Evolutionary conservation across 1,140 invertebrate species (phyloP).

Genomic region (Hyposmocoma kahamanoa): DNA sequence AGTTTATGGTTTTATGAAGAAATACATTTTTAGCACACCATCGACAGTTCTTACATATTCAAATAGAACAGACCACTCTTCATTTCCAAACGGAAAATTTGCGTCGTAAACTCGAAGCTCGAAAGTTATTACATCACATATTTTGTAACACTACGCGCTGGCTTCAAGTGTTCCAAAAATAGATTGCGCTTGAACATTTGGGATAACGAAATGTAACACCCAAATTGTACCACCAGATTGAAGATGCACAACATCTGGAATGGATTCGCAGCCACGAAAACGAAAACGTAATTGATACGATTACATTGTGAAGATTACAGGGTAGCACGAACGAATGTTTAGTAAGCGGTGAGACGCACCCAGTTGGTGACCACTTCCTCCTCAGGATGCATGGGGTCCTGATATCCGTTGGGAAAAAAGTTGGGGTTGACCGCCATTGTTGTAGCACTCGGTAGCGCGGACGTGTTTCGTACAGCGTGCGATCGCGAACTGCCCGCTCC

Average conservation of each 20-base stretch:
- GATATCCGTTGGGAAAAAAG: slow-evolving; percentile 68
- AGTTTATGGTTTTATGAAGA: no score
- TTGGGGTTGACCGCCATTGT: slow-evolving; percentile 64
- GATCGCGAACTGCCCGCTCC: slow-evolving; percentile 63
- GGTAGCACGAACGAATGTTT: not conserved
- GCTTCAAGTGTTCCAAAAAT: slow-evolving; percentile 42
- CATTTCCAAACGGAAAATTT: slow-evolving; percentile 22
- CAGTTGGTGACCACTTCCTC: slow-evolving; percentile 65
- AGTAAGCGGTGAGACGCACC: slow-evolving; percentile 38
- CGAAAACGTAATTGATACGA: no score
- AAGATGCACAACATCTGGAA: slow-evolving; percentile 10
- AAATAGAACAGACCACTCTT: no score
- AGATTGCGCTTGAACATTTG: slow-evolving; percentile 28
- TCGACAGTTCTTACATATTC: no score
- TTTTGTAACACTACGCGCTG: slow-evolving; percentile 41
- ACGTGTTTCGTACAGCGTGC: slow-evolving; percentile 45
- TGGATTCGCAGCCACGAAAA: not conserved
- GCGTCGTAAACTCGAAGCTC: slow-evolving; percentile 16
- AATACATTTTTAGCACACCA: no score
- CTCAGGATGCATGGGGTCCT: slow-evolving; percentile 65
- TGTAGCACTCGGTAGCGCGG: slow-evolving; percentile 35
- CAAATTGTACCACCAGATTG: slow-evolving; percentile 6
- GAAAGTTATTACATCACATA: slow-evolving; percentile 51
- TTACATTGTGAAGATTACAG: slow-evolving; percentile 4
- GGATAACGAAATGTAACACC: slow-evolving; percentile 15